Conservation (phyloP, 1,140 invertebrate genomes). For the Aethina tumida region DNA sequence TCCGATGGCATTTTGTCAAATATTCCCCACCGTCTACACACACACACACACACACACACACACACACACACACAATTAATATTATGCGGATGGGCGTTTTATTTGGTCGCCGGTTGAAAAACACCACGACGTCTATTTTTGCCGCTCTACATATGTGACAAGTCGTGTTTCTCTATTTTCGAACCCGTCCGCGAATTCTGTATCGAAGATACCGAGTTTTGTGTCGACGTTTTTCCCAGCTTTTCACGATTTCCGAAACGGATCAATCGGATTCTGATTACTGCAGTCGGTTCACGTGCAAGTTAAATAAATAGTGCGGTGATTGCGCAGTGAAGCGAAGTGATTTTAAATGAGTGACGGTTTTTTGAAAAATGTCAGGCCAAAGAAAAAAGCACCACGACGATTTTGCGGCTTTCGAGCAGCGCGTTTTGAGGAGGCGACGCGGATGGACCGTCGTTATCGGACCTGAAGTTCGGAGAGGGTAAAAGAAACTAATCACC, state of each 20-base stretch:
- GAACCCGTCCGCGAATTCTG: conserved; percentile 12
- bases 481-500: conserved; percentile 12
- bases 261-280: not conserved
- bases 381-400: conserved; percentile 32
- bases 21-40: conserved; percentile 19
- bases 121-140: conserved; percentile 12
- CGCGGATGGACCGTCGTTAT: conserved; percentile 55
- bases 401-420: conserved; percentile 37
- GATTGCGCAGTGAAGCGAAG: conserved; percentile 2
- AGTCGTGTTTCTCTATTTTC: conserved; percentile 21
- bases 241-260: not conserved
- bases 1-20: conserved; percentile 26
- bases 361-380: conserved; percentile 13
- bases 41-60: too few species aligned
- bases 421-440: conserved; percentile 42
- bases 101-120: conserved; percentile 2
- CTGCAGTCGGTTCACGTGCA: not conserved
- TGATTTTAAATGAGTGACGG: not conserved
- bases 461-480: conserved; percentile 42
- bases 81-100: conserved; percentile 3
- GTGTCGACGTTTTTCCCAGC: not conserved
- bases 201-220: not conserved
- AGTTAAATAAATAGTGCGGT: not conserved
- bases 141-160: conserved; percentile 14
- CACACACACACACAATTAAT: conserved; percentile 8